Percentiles rank a stretch among this genome's conserved stretches.
These are phyloP conservation scores for Cerceris rybyensis DNA, from an alignment of 2,888 invertebrate species.

Conservation along the genomic window DNA sequence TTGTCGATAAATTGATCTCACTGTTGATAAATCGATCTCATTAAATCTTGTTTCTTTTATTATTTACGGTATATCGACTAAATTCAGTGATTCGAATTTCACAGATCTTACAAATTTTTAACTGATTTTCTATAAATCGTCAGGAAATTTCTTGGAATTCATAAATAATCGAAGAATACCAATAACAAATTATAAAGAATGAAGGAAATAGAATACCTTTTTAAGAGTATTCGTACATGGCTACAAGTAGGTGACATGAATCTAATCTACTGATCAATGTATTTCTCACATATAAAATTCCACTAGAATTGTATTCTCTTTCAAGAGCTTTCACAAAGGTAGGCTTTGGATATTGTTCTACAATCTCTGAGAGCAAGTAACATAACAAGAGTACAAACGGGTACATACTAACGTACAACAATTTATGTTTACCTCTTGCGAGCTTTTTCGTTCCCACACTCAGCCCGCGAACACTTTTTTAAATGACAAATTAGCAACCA, in stretches of 20 bases:
- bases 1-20: slow-evolving; percentile 54
- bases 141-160: slow-evolving; percentile 21
- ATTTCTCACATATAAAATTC: slow-evolving; percentile 64
- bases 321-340: slow-evolving; percentile 12
- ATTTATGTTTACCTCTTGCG: slow-evolving; percentile 75
- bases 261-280: slow-evolving; percentile 75
- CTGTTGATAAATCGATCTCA: slow-evolving; percentile 71
- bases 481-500: slow-evolving; percentile 60
- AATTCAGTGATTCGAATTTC: slow-evolving; percentile 7
- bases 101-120: not conserved
- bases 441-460: slow-evolving; percentile 75
- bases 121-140: not conserved
- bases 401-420: slow-evolving; percentile 34
- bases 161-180: slow-evolving; percentile 8
- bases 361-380: not conserved
- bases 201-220: slow-evolving; percentile 59
- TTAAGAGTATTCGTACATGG: slow-evolving; percentile 72
- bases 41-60: slow-evolving; percentile 58
- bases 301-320: slow-evolving; percentile 35
- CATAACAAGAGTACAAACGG: not conserved
- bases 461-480: slow-evolving; percentile 73
- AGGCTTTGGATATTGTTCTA: slow-evolving; percentile 1
- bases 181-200: slow-evolving; percentile 26
- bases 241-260: slow-evolving; percentile 78
- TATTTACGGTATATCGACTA: slow-evolving; percentile 22